Conservation (phyloP, 2,113 vertebrate genomes). For the Trinectes maculatus region DNA sequence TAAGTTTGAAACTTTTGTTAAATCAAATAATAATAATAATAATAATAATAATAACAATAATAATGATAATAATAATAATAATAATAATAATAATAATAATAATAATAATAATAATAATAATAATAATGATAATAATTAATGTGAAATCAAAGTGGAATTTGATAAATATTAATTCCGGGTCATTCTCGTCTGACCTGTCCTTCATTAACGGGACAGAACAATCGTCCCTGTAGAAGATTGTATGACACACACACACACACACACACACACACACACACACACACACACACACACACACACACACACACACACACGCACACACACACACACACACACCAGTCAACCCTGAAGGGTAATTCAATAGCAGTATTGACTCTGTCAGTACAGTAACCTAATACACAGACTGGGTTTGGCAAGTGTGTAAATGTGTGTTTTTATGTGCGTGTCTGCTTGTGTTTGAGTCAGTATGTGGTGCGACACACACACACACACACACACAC, state of each 20-base stretch:
- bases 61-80: no score
- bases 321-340: conserved; percentile 49
- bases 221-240: no score
- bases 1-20: no score
- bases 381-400: conserved; percentile 68
- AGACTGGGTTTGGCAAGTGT: conserved; percentile 38
- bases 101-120: no score
- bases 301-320: conserved; percentile 19
- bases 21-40: no score
- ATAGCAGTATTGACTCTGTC: conserved; percentile 69
- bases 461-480: conserved; percentile 30
- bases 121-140: no score
- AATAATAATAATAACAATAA: neutral
- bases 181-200: no score
- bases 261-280: conserved; percentile 22
- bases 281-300: conserved; percentile 21
- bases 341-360: conserved; percentile 49
- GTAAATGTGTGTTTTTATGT: conserved; percentile 35
- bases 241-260: no score
- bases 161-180: no score
- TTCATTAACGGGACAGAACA: no score
- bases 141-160: no score
- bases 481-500: conserved; percentile 7
- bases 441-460: conserved; percentile 19
- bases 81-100: no score